Base-by-base conservation (phyloP, 2,888 invertebrate genomes). In the Scaptomyza parva region DNA sequence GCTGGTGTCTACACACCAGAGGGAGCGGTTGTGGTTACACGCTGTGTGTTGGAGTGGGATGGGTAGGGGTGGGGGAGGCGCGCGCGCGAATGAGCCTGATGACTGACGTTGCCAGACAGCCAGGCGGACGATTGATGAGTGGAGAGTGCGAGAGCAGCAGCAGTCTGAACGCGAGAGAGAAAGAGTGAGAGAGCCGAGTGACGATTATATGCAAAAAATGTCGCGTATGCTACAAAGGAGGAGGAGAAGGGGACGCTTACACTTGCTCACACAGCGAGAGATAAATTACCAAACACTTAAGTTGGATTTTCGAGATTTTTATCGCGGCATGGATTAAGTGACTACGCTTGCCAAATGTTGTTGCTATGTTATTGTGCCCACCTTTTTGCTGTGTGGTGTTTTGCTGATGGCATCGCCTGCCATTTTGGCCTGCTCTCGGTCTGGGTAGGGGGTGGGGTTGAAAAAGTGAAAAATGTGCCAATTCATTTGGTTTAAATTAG, bases 401-500 rank as follows among this genome's bases (percentile, higher is more conserved):
- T 58, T 57, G 52, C 35, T 67, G 59, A 57, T 78, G 76, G 60
- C 70, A 66, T 66, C 66, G 63, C 41, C 47, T 53, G 66, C 40
- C 68, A 54, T 58, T 69, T 61, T 64, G 70, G 52, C 64, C 55
- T 30, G 54, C 79, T 77, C 73, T 50, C 37, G 22, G 22, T 5
- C 22, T 3, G 24, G 26, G 26, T 6, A 20, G 45, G 39, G 52
- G 58, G 17, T 41, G 30, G 20, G 62, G 55, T 12, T 30, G 47
- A 60, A 76, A 81, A 88, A 89, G 89, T 90, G 90, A 90, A 90
- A 90, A 90, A 90, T 90, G 86, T 90, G 90, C 89, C 90, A 90
- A 90, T 90, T 90, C 90, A 90, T 90, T 90, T 90, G 86, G 89
- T 89, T 89, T 89, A 89, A 90, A 89, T 90, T 90, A 90, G 88